These are phyloP conservation scores for Metallyticus violacea DNA, from an alignment of 2,888 invertebrate species.

Conservation along the genomic window DNA sequence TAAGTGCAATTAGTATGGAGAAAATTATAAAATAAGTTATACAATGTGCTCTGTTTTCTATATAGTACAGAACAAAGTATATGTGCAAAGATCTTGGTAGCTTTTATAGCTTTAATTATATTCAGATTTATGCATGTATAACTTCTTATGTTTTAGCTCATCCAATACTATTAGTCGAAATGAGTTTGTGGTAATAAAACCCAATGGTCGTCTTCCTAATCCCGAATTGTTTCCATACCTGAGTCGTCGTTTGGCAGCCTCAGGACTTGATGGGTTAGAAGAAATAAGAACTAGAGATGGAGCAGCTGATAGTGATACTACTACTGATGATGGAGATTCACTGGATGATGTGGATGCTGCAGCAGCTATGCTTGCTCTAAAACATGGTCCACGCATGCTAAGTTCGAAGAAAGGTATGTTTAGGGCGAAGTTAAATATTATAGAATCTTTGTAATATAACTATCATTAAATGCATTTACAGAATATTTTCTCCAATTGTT, in stretches of 20 bases:
- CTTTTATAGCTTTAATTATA: too few relatives aligned
- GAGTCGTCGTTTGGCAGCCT: slow-evolving; percentile 57
- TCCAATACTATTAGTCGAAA: neutral
- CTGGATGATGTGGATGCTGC: slow-evolving; percentile 71
- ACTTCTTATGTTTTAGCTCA: neutral
- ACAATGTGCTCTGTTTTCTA: too few relatives aligned
- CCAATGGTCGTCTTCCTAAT: slow-evolving; percentile 57
- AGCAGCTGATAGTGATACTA: neutral
- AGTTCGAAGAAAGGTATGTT: slow-evolving; percentile 38
- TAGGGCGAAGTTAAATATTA: neutral
- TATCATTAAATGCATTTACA: too few relatives aligned
- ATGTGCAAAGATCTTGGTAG: too few relatives aligned
- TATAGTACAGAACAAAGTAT: too few relatives aligned
- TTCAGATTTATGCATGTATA: too few relatives aligned
- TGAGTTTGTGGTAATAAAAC: slow-evolving; percentile 20
- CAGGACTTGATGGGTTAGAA: neutral
- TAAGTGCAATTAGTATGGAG: too few relatives aligned
- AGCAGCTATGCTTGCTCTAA: slow-evolving; percentile 82
- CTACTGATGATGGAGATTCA: slow-evolving; percentile 45
- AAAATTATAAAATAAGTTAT: too few relatives aligned
- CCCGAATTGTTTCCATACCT: slow-evolving; percentile 81
- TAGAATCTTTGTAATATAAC: too few relatives aligned
- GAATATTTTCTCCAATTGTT: too few relatives aligned
- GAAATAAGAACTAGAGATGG: neutral
- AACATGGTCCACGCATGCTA: slow-evolving; percentile 74